Base-by-base conservation (phyloP, 2,113 vertebrate genomes). In the Alectura lathami region DNA sequence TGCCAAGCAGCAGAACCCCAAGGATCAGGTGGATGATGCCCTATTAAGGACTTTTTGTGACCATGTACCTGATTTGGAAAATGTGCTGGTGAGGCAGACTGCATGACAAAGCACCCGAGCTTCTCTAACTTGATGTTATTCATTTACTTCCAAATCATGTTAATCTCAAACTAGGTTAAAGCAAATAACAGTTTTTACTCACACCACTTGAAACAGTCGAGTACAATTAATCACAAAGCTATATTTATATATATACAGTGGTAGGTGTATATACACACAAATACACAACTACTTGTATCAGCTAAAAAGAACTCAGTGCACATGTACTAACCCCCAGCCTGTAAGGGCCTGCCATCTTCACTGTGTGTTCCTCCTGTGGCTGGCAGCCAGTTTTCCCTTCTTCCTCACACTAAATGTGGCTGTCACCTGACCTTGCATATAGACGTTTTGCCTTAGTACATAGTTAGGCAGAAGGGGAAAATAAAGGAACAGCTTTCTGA, bases 1-100 rank as follows among this genome's bases (percentile, higher is more conserved):
- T 85, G 51, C 47, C 57, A 29, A 47, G 54, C 21, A n/a, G 34
- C 17, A 38, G n/a, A 62, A 62, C 50, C 43, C 3, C 1, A 48
- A 60, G 21, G 56, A 56, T 47, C 43, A 21, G 47, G 34, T 78
- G 34, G 24, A 36, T 62, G 59, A 62, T 66, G 27, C 38, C 34
- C 51, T n/a, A 38, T 38, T 32, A 43, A 51, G 47, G 26, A 59
- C 34, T 9, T 67, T 17, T 16, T 69, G 4, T 60, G 78, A 36
- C 8, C 24, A 43, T 0, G 0, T 15, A 26, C 5, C 1, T 23
- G n/a, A 36, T 59, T 36, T 88, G 42, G 34, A 67, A 57, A 27
- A 40, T n/a, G 17, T 20, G 51, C 38, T 45, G 50, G 30, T 70
- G 38, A 88, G n/a, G n/a, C n/a, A 11, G n/a, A 70, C 2, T 36